A percentile compares a stretch with the other conserved stretches of the same genome.
Conservation (phyloP, 2,113 vertebrate genomes). For the Lepus timidus region DNA sequence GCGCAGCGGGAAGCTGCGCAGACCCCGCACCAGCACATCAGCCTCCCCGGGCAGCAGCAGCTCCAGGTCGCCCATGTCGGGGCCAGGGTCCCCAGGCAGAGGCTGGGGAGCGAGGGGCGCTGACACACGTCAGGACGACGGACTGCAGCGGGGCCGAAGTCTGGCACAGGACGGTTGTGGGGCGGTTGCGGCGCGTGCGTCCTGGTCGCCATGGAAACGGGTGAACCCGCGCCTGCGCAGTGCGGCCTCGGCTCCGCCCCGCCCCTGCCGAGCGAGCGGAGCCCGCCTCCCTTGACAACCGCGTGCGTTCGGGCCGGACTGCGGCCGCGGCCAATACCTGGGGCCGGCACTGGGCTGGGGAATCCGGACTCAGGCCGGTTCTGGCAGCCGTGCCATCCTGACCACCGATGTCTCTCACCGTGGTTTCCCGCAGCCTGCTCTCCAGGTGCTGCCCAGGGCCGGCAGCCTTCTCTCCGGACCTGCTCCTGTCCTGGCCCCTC, state of each 20-base stretch:
- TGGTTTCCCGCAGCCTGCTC: neutral
- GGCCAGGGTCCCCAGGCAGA: neutral
- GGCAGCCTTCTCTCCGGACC: neutral
- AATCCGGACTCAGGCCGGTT: neutral
- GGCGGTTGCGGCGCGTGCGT: neutral
- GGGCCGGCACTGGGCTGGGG: neutral
- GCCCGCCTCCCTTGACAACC: rapidly evolving
- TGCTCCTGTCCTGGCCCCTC: neutral
- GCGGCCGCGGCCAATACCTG: neutral
- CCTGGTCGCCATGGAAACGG: slow-evolving; percentile 85
- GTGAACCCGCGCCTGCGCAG: slow-evolving; percentile 41
- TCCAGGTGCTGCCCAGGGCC: neutral
- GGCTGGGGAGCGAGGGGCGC: neutral
- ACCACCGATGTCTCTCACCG: too few species aligned
- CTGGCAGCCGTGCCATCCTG: neutral
- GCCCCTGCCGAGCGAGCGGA: neutral
- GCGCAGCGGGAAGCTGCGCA: slow-evolving; percentile 88
- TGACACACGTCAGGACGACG: neutral
- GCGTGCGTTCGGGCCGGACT: too few species aligned
- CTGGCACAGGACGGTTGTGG: neutral
- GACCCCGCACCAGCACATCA: slow-evolving; percentile 88
- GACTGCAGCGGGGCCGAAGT: neutral
- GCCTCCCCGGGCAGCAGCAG: slow-evolving; percentile 89
- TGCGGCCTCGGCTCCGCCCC: neutral
- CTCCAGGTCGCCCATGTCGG: slow-evolving; percentile 77